A percentile compares a stretch with the other conserved stretches of the same genome.
Conservation (phyloP, 1,140 invertebrate genomes). For the Triops longicaudatus region DNA sequence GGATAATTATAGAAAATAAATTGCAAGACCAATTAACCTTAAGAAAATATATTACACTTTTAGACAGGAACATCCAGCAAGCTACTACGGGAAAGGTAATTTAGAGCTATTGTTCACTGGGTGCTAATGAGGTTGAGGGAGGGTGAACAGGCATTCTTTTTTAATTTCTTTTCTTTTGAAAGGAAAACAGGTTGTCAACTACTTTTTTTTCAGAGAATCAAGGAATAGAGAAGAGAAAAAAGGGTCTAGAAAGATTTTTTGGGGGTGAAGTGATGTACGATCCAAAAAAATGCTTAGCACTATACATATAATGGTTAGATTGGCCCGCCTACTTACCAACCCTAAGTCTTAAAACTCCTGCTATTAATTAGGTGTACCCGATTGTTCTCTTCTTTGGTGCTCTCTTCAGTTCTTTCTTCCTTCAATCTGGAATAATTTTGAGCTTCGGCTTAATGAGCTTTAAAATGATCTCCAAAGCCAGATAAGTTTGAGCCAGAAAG, state of each 20-base stretch:
- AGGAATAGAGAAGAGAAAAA: not conserved
- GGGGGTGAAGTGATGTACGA: conserved; percentile 1
- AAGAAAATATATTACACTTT: no score
- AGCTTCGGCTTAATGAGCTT: no score
- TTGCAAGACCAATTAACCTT: no score
- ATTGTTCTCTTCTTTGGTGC: no score
- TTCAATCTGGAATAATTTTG: no score
- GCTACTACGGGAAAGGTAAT: not conserved
- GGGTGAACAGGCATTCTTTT: not conserved
- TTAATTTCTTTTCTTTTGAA: not conserved
- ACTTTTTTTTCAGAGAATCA: not conserved
- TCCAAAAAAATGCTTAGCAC: not conserved
- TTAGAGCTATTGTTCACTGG: not conserved
- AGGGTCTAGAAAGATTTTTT: not conserved
- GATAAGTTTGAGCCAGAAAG: no score
- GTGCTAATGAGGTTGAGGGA: conserved; percentile 8
- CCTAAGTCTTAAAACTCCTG: not conserved
- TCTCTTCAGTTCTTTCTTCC: no score
- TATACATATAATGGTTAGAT: not conserved
- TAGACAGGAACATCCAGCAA: not conserved
- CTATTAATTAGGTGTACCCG: no score
- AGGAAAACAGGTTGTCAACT: not conserved
- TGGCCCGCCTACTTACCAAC: not conserved
- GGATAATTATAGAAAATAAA: no score
- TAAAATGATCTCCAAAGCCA: no score